Evolutionary conservation across 2,888 invertebrate species (phyloP), one percentile per base, ranked within the genome.

Genomic region (Petrophora chlorosata): DNA sequence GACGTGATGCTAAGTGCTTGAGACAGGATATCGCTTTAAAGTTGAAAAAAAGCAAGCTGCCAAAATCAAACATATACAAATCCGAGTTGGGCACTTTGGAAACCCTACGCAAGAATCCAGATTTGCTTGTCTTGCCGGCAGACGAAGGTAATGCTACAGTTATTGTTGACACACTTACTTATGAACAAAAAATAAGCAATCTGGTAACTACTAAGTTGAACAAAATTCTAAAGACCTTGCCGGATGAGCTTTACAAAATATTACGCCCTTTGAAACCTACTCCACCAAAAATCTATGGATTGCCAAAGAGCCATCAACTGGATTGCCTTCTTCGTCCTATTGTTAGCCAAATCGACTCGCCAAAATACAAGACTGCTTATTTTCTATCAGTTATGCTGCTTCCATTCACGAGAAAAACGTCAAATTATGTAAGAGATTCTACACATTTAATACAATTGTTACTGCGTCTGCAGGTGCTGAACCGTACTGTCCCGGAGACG

Each of bases 311-410:
- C 2, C 32, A 32, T 4, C 15, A 32, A 15, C 32, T 16, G 3
- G 16, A 16, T 0, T 32, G 32, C n/a, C 32, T 16, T n/a, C 9
- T 16, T 16, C 16, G 16, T 9, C 32, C 32, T 3, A 17, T 32
- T 32, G 16, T 16, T 4, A 32, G 32, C 9, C 16, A 32, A 5
- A 32, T 16, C 15, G 16, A 32, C 16, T 32, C 32, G 16, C 32
- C 32, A 5, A 32, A 15, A 15, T 32, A 32, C 16, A 32, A 32
- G 9, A 9, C 32, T 4, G 32, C 32, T 3, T 16, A 16, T 1
- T 32, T 32, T 16, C 17, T 29, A n/a, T 29, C 29, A 29, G 29
- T 13, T 8, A 29, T 29, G 29, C 29, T 29, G 14, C 29, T n/a
- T n/a, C n/a, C n/a, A 1, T 32, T 32, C 16, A 17, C 32, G 1